Evolutionary conservation across 2,797 vertebrate species (phyloP).

Genomic region (Discoglossus pictus): DNA sequence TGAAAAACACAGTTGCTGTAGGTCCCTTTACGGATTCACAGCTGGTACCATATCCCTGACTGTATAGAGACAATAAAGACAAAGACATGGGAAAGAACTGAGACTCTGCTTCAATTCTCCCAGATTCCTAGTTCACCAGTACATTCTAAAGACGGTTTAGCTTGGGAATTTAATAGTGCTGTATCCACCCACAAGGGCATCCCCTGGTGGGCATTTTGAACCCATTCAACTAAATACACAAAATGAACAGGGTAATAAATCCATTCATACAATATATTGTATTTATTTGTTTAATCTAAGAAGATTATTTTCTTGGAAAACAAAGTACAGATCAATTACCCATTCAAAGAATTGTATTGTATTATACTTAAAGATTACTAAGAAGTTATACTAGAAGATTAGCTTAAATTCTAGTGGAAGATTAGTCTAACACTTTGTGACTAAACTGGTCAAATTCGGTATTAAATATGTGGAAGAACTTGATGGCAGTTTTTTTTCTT

Average conservation of each 20-base stretch:
- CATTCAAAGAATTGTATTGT: constrained; percentile 22
- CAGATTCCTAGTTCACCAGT: constrained; percentile 30
- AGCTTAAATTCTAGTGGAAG: constrained; percentile 14
- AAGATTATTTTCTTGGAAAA: constrained; percentile 22
- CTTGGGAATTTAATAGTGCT: constrained; percentile 20
- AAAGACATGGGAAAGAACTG: constrained; percentile 63
- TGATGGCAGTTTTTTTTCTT: no score
- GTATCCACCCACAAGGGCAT: constrained; percentile 30
- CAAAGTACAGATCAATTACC: constrained; percentile 10
- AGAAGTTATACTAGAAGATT: constrained; percentile 30
- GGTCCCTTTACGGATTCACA: constrained; percentile 61
- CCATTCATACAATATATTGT: constrained; percentile 30
- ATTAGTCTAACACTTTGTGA: constrained; percentile 13
- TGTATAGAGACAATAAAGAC: constrained; percentile 46
- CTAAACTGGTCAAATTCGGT: neutral
- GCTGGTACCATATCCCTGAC: constrained; percentile 63
- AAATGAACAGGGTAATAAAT: constrained; percentile 38
- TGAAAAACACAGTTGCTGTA: constrained; percentile 64
- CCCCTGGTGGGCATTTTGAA: constrained; percentile 32
- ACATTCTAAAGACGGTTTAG: constrained; percentile 46
- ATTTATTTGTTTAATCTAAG: constrained; percentile 30
- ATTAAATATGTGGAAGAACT: constrained; percentile 8
- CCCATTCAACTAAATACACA: constrained; percentile 39
- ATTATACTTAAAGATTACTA: constrained; percentile 29
- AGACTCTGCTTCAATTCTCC: constrained; percentile 41